Percentiles rank a stretch among this genome's conserved stretches.
Conservation (phyloP, 2,113 vertebrate genomes). For the Gobiocypris rarus region DNA sequence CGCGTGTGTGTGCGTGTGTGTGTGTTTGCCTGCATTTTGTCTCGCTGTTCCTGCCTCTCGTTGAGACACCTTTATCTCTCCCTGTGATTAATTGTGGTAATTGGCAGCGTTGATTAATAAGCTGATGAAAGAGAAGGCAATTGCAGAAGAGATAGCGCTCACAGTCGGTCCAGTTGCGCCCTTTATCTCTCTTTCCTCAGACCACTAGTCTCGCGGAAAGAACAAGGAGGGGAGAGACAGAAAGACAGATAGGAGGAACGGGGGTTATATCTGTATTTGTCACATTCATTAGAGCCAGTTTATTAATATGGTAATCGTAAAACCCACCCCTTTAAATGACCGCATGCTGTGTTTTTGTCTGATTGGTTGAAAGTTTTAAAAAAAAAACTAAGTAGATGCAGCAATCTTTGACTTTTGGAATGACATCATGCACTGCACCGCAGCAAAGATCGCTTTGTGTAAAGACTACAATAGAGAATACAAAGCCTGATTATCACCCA, state of each 20-base stretch:
- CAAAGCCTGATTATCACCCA: neutral
- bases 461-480: neutral
- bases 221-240: neutral
- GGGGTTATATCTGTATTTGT: slow-evolving; percentile 68
- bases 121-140: slow-evolving; percentile 71
- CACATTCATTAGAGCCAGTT: slow-evolving; percentile 76
- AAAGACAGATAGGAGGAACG: neutral
- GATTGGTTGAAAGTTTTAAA: slow-evolving; percentile 54
- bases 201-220: slow-evolving; percentile 36
- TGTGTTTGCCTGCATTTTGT: slow-evolving; percentile 58
- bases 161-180: slow-evolving; percentile 63
- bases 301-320: slow-evolving; percentile 78
- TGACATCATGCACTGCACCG: slow-evolving; percentile 17
- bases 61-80: slow-evolving; percentile 72
- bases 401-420: slow-evolving; percentile 21
- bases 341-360: slow-evolving; percentile 42
- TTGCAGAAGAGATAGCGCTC: slow-evolving; percentile 71
- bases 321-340: slow-evolving; percentile 49
- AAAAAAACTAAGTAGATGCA: neutral
- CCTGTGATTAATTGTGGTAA: slow-evolving; percentile 79
- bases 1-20: slow-evolving; percentile 17
- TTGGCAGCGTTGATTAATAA: slow-evolving; percentile 79
- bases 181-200: slow-evolving; percentile 79
- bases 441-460: neutral
- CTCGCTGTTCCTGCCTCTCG: slow-evolving; percentile 61